These are phyloP conservation scores for Rhingia campestris DNA, from an alignment of 2,888 invertebrate species.

Conservation along the genomic window DNA sequence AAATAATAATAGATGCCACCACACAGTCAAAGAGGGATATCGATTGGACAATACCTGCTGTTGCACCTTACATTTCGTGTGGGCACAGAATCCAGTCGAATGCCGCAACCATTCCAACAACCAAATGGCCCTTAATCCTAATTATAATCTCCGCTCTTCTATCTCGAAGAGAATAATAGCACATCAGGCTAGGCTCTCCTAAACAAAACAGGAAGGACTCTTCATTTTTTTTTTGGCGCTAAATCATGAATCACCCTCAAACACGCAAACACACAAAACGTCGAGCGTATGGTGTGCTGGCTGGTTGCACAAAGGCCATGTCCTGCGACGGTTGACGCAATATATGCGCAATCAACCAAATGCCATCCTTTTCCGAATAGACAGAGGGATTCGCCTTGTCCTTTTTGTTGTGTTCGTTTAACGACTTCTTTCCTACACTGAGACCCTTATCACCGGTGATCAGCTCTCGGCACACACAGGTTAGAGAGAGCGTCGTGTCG, in stretches of 20 bases:
- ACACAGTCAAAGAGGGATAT: conserved; percentile 33
- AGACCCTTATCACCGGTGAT: conserved; percentile 69
- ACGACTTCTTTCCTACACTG: conserved; percentile 72
- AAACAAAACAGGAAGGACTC: conserved; percentile 70
- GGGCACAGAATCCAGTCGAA: conserved; percentile 11
- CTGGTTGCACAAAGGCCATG: conserved; percentile 42
- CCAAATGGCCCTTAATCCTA: conserved; percentile 71
- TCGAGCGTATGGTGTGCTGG: conserved; percentile 10
- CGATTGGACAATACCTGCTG: conserved; percentile 73
- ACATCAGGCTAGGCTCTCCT: conserved; percentile 24
- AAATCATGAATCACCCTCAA: conserved; percentile 70
- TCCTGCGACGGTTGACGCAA: conserved; percentile 70
- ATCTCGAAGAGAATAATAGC: conserved; percentile 54
- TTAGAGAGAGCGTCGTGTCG: conserved; percentile 28
- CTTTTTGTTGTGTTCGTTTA: conserved; percentile 44
- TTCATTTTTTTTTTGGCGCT: conserved; percentile 64
- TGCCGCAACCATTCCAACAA: conserved; percentile 52
- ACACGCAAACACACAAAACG: conserved; percentile 16
- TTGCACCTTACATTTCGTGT: conserved; percentile 17
- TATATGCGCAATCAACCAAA: conserved; percentile 74
- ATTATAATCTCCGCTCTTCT: conserved; percentile 65
- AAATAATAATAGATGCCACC: conserved; percentile 67
- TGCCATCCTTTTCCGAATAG: conserved; percentile 66
- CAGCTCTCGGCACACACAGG: conserved; percentile 49
- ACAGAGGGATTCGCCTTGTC: conserved; percentile 41